phyloP scores from a whole-genome alignment of 1,140 invertebrate genomes.

The Harlomillsia oculata region DNA sequence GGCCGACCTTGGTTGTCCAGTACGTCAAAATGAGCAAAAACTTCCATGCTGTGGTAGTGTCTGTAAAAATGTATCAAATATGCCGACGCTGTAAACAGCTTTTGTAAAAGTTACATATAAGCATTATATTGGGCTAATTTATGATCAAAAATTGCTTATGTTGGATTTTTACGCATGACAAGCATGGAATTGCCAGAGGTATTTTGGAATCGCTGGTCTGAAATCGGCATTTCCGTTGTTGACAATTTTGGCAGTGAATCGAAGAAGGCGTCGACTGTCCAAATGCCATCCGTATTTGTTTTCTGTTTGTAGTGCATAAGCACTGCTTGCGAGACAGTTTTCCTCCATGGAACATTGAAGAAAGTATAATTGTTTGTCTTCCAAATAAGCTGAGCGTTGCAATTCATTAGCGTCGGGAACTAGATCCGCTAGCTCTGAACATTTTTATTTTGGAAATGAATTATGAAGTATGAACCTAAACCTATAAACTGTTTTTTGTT shows the following conservation, averaged over 20 bases:
- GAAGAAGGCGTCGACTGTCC: conserved; percentile 65
- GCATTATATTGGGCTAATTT: no score
- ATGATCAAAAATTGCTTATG: no score
- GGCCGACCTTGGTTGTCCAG: conserved; percentile 57
- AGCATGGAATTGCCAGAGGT: conserved; percentile 92
- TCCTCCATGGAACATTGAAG: conserved; percentile 94
- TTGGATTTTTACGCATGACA: conserved; percentile 75
- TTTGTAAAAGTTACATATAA: no score
- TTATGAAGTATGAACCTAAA: background rate
- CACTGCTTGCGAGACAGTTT: conserved; percentile 75
- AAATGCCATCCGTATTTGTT: conserved; percentile 58
- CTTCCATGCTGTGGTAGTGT: conserved; percentile 98
- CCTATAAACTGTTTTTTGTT: background rate
- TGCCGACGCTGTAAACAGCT: no score
- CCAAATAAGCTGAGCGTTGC: conserved; percentile 68
- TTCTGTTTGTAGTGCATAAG: conserved; percentile 51
- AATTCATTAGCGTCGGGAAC: conserved; percentile 69
- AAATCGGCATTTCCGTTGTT: conserved; percentile 87
- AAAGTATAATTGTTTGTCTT: conserved; percentile 73
- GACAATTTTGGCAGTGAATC: conserved; percentile 80
- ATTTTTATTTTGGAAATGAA: background rate
- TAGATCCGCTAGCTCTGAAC: conserved; percentile 66
- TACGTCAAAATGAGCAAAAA: conserved; percentile 93
- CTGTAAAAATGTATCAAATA: conserved; percentile 44
- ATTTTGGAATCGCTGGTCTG: conserved; percentile 73